Base-by-base conservation (phyloP, 2,888 invertebrate species). In the Agrotis ipsilon region DNA sequence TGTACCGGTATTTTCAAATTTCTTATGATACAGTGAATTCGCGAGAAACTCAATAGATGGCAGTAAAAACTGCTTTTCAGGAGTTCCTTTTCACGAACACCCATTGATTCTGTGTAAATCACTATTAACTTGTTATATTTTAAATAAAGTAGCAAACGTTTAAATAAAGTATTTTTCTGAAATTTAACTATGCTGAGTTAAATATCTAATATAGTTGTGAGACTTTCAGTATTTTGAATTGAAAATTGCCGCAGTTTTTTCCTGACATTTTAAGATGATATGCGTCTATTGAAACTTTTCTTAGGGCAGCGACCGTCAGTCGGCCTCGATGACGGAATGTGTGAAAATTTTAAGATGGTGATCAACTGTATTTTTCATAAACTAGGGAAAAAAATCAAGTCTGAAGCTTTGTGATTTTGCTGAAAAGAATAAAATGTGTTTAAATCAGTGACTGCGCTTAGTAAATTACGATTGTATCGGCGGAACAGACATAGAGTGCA, bases 261-360 rank as follows among this genome's bases (percentile, higher is more conserved):
- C 32, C 18, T 78, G 78, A 68, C 78, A 71, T 61, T 61, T 61
- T 61, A 27, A 52, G 11, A 43, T 18, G 9, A 16, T 66, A 78
- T 90, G 91, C 91, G 90, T 92, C 51, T 71, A 88, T 64, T 48
- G 94, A 85, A 92, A 87, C 84, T 86, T 83, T 68, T 46, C 77
- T 76, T 90, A 92, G 94, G 94, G 94, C 94, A 94, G 94, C 95
- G 94, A 95, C 94, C 94, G 93, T 94, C 94, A 88, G 86, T 93
- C 92, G 90, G 93, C 94, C 94, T 92, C 95, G 94, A 95, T 96
- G 96, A 95, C 96, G 96, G 96, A 95, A 95, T 96, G 94, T 94
- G 93, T 94, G 92, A 94, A 95, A 95, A 93, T 91, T 91, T 93
- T 94, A 94, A 94, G 93, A 96, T 96, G 96, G 95, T 96, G 96